Conservation (phyloP, 2,888 invertebrate species). For the Lochmaea capreae region DNA sequence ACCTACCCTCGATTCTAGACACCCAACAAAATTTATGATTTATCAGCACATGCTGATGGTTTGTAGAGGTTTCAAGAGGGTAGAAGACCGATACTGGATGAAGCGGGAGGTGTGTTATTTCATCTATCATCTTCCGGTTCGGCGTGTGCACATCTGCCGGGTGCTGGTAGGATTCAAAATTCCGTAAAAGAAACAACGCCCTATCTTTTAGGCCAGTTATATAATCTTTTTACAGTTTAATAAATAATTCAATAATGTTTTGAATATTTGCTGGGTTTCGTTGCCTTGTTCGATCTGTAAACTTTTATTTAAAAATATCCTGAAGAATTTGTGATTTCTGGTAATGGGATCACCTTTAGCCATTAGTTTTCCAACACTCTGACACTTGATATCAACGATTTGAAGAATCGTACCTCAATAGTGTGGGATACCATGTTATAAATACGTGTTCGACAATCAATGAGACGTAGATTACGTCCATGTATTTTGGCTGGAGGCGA, state of each 20-base stretch:
- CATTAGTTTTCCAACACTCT: no score
- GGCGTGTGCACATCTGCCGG: conserved; percentile 47
- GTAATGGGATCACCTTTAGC: no score
- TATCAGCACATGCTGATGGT: conserved; percentile 16
- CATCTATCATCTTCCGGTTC: conserved; percentile 48
- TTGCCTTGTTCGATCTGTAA: no score
- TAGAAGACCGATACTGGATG: conserved; percentile 28
- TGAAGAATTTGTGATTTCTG: no score
- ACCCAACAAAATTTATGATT: conserved; percentile 1
- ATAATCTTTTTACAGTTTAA: not conserved
- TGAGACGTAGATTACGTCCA: no score
- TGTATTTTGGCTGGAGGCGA: no score
- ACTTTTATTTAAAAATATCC: no score
- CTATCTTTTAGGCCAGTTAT: conserved; percentile 12
- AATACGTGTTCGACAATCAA: no score
- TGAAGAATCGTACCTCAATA: no score
- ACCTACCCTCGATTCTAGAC: not conserved
- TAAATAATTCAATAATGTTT: not conserved
- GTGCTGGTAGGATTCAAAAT: conserved; percentile 26
- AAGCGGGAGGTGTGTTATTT: conserved; percentile 41
- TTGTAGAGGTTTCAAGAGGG: conserved; percentile 1
- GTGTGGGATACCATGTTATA: no score
- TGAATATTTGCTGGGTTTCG: no score
- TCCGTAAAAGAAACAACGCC: conserved; percentile 32
- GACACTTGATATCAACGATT: no score